These are phyloP conservation scores for Pyralis farinalis DNA, from an alignment of 2,888 invertebrate species.

Conservation along the genomic window DNA sequence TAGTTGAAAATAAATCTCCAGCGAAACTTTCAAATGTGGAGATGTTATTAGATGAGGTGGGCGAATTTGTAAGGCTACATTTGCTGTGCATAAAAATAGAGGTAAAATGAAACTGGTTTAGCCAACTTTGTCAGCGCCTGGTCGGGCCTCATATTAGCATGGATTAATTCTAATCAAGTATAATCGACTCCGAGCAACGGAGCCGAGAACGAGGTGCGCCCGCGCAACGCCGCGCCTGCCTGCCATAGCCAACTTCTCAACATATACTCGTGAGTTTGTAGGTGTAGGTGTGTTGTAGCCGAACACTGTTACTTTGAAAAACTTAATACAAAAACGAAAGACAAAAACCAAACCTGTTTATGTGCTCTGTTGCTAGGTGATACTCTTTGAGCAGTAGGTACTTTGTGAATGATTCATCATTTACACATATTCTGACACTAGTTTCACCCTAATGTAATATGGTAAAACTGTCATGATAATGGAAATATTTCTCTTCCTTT, in stretches of 20 bases:
- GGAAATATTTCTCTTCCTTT: no score
- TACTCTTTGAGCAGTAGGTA: no score
- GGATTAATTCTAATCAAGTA: constrained; percentile 58
- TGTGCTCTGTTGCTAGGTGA: constrained; percentile 1
- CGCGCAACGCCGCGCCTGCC: neutral
- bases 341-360: constrained; percentile 2
- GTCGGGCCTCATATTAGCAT: constrained; percentile 61
- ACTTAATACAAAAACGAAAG: constrained; percentile 7
- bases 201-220: constrained; percentile 22
- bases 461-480: no score
- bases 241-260: no score
- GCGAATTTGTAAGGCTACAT: no score
- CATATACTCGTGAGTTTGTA: no score
- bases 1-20: no score
- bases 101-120: constrained; percentile 39
- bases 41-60: no score
- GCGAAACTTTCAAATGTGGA: no score
- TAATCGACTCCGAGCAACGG: constrained; percentile 38
- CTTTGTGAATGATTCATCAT: no score
- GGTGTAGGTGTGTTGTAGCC: neutral
- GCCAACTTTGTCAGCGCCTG: constrained; percentile 41
- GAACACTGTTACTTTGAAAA: neutral
- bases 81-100: neutral
- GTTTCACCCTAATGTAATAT: no score
- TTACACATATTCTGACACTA: no score